Evolutionary conservation across 2,113 vertebrate genomes (phyloP).

Genomic region (Pimephales promelas): DNA sequence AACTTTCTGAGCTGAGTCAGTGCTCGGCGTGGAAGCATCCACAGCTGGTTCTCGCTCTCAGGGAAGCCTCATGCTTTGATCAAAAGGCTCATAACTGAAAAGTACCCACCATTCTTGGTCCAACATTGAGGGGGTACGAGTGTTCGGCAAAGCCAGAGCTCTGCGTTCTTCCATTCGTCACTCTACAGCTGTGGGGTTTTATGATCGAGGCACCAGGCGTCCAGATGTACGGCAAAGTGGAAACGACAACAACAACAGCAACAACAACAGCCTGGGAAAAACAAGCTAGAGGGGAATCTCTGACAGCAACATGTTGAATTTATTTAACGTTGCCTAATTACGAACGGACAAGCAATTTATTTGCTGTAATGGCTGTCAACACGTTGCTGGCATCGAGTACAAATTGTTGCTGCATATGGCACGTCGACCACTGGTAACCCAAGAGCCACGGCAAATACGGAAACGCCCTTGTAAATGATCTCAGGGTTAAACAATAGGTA

Average conservation of each 20-base stretch:
- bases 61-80: slow-evolving; percentile 39
- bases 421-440: neutral
- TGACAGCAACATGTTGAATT: slow-evolving; percentile 18
- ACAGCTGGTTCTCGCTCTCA: slow-evolving; percentile 22
- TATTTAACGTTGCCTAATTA: slow-evolving; percentile 16
- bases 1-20: slow-evolving; percentile 18
- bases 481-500: slow-evolving; percentile 11
- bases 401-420: neutral
- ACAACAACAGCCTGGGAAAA: slow-evolving; percentile 20
- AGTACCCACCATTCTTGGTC: neutral
- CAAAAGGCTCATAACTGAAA: slow-evolving; percentile 14
- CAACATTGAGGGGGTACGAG: neutral
- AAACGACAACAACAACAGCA: slow-evolving; percentile 10
- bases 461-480: slow-evolving; percentile 34
- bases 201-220: slow-evolving; percentile 7
- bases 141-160: neutral
- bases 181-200: slow-evolving; percentile 27
- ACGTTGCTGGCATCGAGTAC: neutral
- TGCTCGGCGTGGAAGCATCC: neutral
- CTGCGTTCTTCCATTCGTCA: neutral
- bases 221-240: slow-evolving; percentile 20
- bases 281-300: slow-evolving; percentile 4
- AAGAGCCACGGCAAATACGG: neutral
- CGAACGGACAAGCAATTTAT: neutral
- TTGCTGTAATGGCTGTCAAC: neutral